Evolutionary conservation across 2,797 vertebrate species (phyloP).

Genomic region (Falco berigora): DNA sequence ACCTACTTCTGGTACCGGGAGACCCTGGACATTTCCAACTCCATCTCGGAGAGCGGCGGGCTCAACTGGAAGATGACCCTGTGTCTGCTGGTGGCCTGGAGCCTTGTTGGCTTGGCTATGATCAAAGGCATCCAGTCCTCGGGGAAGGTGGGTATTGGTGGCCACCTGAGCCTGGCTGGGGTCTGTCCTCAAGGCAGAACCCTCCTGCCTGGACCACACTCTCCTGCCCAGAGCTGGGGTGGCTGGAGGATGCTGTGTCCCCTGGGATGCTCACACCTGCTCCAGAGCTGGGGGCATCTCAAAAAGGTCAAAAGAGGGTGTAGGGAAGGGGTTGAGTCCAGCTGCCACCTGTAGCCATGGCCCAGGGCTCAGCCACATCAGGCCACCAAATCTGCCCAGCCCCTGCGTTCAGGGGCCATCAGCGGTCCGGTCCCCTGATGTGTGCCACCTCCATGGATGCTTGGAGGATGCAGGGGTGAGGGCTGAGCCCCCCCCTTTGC

Average conservation of each 20-base stretch:
- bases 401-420: accelerated
- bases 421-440: accelerated
- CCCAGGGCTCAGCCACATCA: neutral
- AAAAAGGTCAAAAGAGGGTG: neutral
- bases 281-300: neutral
- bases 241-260: neutral
- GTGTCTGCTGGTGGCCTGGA: constrained; percentile 91
- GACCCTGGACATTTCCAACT: constrained; percentile 91
- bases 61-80: constrained; percentile 98
- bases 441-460: accelerated
- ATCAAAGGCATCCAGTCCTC: constrained; percentile 98
- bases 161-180: neutral
- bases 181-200: neutral
- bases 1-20: constrained; percentile 98
- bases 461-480: neutral
- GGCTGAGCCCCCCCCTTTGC: neutral
- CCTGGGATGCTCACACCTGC: neutral
- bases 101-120: constrained; percentile 90
- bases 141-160: constrained; percentile 79
- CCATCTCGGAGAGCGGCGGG: constrained; percentile 89
- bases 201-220: neutral
- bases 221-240: neutral
- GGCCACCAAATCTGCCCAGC: neutral
- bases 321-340: neutral
- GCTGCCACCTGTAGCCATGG: neutral